A percentile compares a stretch with the other conserved stretches of the same genome.
These are phyloP conservation scores for Magallana gigas DNA, from an alignment of 1,140 invertebrate species.

Conservation along the genomic window DNA sequence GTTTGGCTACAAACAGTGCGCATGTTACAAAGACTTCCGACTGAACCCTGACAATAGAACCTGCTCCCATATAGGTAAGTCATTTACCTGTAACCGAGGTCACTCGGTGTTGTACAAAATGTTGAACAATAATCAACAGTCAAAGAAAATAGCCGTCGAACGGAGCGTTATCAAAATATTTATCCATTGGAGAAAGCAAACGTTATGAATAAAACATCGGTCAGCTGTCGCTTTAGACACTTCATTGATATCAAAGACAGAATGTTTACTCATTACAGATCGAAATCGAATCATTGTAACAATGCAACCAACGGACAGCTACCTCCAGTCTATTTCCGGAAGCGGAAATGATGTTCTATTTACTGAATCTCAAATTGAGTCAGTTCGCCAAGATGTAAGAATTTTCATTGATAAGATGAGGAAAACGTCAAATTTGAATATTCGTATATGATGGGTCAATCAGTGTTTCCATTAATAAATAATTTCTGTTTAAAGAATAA, in stretches of 20 bases:
- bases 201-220: not conserved
- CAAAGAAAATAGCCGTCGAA: not conserved
- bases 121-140: not conserved
- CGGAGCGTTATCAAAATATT: conserved; percentile 27
- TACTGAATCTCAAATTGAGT: not conserved
- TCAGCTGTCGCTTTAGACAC: not conserved
- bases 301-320: conserved; percentile 9
- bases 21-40: conserved; percentile 45
- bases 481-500: too few species aligned
- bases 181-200: conserved; percentile 34
- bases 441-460: too few species aligned
- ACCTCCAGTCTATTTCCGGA: conserved; percentile 1
- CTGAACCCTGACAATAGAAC: conserved; percentile 49
- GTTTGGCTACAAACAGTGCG: not conserved
- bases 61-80: conserved; percentile 50
- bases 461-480: too few species aligned
- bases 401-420: too few species aligned
- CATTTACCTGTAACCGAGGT: not conserved
- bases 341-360: conserved; percentile 6
- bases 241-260: not conserved
- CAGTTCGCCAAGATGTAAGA: conserved; percentile 16
- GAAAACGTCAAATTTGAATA: too few species aligned
- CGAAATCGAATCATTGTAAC: conserved; percentile 19
- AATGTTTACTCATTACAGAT: conserved; percentile 11
- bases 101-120: not conserved